Evolutionary conservation across 2,797 vertebrate species (phyloP), one percentile per base, ranked within the genome.

Genomic region (Sebastiscus tertius): DNA sequence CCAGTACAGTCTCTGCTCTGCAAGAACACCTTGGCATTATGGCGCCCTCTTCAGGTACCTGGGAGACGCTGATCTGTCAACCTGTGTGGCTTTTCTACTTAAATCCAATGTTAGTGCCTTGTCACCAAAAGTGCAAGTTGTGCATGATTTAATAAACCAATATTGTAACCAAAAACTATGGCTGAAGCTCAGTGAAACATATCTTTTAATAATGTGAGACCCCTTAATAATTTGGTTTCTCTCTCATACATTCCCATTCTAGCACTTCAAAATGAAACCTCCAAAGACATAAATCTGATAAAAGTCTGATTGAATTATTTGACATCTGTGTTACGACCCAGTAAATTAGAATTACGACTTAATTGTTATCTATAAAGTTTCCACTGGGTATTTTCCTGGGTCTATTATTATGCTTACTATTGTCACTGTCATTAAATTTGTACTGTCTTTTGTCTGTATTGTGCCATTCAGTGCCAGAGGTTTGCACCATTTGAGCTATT

Each of bases 401-500:
- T 77, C 55, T 42, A 58, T 80, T 77, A 55, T 79, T 14, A 8
- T 56, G 22, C 64, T 62, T 14, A 10, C 49, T 54, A 24, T 83
- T 81, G 42, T 69, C 39, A 59, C 31, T 70, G 29, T 75, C 61
- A 78, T 80, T 79, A 75, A 33, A 75, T 81, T 73, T 73, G 63
- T 64, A 59, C 49, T 55, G 5, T 81, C 49, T 68, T 78, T 75
- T 79, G 79, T 82, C 27, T 75, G 49, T 39, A 67, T 87, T 73
- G 77, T 85, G 69, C 31, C 20, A 61, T 73, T 80, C 74, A 82
- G 42, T 72, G 33, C 46, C 61, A 86, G 72, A 85, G 55, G 29
- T 83, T 83, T 88, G 39, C 55, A 66, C 64, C 70, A 61, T 85
- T 82, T 78, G 27, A 86, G 78, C 72, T 70, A 82, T 90, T 90